A percentile compares a stretch with the other conserved stretches of the same genome.
Evolutionary conservation across 1,140 invertebrate genomes (phyloP).

Genomic region (Dysdera silvatica): DNA sequence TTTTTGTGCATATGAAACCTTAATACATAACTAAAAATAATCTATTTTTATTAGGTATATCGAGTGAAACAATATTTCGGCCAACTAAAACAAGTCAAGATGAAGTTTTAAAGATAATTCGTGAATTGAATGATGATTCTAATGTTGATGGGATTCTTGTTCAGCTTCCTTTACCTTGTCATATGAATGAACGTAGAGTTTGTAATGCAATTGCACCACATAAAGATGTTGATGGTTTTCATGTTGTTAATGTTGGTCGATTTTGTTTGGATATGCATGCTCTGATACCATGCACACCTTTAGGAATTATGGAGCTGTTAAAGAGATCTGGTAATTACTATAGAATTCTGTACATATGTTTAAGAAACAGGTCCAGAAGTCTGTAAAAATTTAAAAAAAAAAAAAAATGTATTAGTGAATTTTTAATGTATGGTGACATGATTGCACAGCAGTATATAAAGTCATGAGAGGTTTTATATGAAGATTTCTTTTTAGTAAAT

Average conservation of each 20-base stretch:
- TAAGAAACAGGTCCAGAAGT: neutral
- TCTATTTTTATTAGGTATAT: conserved; percentile 48
- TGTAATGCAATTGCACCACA: conserved; percentile 73
- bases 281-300: conserved; percentile 87
- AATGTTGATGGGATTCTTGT: conserved; percentile 91
- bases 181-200: conserved; percentile 69
- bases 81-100: conserved; percentile 71
- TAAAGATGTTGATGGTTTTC: conserved; percentile 86
- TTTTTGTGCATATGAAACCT: no score
- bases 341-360: neutral
- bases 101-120: conserved; percentile 54
- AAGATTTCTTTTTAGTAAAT: neutral
- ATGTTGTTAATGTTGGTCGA: conserved; percentile 84
- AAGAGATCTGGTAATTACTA: conserved; percentile 54
- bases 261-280: conserved; percentile 60
- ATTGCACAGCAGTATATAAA: no score
- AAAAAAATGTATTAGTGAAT: neutral
- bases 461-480: no score
- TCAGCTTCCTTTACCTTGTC: conserved; percentile 75
- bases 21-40: no score
- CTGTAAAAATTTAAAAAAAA: neutral
- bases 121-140: conserved; percentile 72
- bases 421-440: no score
- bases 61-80: conserved; percentile 55
- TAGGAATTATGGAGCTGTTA: conserved; percentile 86